Evolutionary conservation across 2,797 vertebrate genomes (phyloP).

Genomic region (Coilia nasus): DNA sequence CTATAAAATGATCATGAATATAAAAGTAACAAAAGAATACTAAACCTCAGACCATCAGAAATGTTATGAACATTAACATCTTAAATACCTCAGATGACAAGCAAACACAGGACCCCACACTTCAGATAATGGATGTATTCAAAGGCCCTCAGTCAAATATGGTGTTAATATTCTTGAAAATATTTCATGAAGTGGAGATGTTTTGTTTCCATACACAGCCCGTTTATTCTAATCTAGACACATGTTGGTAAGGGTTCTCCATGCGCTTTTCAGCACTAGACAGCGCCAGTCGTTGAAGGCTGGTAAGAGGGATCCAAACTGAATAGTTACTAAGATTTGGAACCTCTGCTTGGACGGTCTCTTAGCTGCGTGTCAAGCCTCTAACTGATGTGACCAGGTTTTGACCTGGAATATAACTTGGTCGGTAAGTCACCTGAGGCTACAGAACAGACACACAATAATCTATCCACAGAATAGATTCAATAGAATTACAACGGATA

Average conservation of each 20-base stretch:
- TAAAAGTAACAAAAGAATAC: not conserved
- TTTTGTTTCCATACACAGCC: too few relatives aligned
- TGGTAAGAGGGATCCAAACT: not conserved
- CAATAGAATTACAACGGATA: not conserved
- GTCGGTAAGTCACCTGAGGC: not conserved
- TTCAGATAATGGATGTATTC: too few relatives aligned
- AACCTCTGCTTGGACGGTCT: not conserved
- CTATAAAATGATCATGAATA: not conserved
- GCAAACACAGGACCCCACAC: too few relatives aligned
- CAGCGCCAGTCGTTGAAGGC: not conserved
- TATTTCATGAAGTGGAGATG: too few relatives aligned
- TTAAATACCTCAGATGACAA: too few relatives aligned
- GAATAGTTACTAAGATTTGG: not conserved
- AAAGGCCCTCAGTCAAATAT: too few relatives aligned
- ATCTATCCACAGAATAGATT: not conserved
- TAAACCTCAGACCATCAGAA: too few relatives aligned
- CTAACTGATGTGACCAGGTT: not conserved
- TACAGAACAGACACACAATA: not conserved
- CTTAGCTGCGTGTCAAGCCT: not conserved
- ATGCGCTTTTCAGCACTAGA: conserved; percentile 1
- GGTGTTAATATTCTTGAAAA: too few relatives aligned
- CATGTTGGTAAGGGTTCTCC: not conserved
- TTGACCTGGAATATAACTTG: not conserved
- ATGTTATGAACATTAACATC: too few relatives aligned
- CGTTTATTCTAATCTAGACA: not conserved